phyloP scores from a whole-genome alignment of 2,113 vertebrate species.

The Chionis minor region DNA sequence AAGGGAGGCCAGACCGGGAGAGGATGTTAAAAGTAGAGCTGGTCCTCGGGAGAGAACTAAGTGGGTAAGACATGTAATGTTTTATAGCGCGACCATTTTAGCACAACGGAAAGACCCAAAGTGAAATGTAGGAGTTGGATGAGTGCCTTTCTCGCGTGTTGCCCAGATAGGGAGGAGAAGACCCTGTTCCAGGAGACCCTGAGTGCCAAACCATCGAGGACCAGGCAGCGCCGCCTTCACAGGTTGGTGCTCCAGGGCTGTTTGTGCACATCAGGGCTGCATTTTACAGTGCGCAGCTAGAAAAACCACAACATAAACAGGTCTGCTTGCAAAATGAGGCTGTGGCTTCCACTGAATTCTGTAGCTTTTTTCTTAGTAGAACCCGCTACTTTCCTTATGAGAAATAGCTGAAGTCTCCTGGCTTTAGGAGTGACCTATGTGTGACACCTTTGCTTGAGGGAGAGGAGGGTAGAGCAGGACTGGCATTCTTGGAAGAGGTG shows the following conservation, averaged over 20 bases:
- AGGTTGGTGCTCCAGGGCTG: not conserved
- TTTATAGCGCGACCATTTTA: not conserved
- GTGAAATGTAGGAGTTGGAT: not conserved
- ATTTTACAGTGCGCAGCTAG: not conserved
- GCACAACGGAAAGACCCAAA: too few species aligned
- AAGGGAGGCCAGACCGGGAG: not conserved
- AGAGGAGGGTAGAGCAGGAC: not conserved
- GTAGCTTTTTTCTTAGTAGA: not conserved
- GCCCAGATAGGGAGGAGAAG: not conserved
- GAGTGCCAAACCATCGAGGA: not conserved
- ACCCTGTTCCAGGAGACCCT: not conserved
- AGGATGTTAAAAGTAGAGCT: not conserved
- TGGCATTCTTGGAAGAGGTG: not conserved
- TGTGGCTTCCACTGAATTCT: not conserved
- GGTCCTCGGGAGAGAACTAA: not conserved
- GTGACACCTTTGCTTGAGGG: not conserved
- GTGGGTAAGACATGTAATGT: not conserved
- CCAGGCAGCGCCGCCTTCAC: fast-evolving
- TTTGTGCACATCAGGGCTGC: not conserved
- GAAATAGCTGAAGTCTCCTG: not conserved
- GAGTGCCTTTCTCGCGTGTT: not conserved
- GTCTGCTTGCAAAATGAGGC: not conserved
- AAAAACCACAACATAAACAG: not conserved
- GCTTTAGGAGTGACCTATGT: not conserved
- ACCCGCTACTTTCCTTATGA: not conserved